Conservation (phyloP, 1,140 invertebrate species). For the Drosophila tristis region DNA sequence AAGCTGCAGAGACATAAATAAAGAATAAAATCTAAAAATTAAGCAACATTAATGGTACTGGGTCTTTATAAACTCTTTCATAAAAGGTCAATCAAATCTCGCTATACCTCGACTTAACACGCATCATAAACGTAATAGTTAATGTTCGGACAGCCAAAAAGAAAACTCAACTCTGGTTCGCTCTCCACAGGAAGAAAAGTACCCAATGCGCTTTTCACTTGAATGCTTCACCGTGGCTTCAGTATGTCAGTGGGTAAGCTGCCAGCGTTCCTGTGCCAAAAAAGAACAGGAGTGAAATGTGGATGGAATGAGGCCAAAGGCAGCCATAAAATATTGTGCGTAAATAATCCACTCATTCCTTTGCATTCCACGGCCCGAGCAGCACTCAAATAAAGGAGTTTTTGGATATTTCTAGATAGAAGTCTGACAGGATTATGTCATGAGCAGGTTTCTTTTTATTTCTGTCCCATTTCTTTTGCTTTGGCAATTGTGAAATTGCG, state of each 20-base stretch:
- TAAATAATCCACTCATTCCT: conserved; percentile 17
- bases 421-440: conserved; percentile 61
- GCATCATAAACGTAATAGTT: no score
- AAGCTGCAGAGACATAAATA: no score
- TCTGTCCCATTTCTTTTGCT: conserved; percentile 8
- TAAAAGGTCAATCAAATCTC: no score
- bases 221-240: conserved; percentile 16
- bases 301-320: conserved; percentile 23
- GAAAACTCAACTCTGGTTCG: background rate
- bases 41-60: no score
- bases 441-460: conserved; percentile 33
- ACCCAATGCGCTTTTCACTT: conserved; percentile 11
- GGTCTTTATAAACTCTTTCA: no score
- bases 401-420: conserved; percentile 19
- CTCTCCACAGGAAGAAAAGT: conserved; percentile 8
- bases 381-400: conserved; percentile 20
- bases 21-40: no score
- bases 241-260: conserved; percentile 6
- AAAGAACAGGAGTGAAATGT: background rate
- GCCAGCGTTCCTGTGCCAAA: conserved; percentile 31
- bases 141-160: background rate
- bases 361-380: background rate
- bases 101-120: no score
- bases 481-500: conserved; percentile 58
- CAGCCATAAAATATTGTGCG: background rate